A percentile compares a stretch with the other conserved stretches of the same genome.
Evolutionary conservation across 2,797 vertebrate genomes (phyloP).

Genomic region (Aeoliscus strigatus): DNA sequence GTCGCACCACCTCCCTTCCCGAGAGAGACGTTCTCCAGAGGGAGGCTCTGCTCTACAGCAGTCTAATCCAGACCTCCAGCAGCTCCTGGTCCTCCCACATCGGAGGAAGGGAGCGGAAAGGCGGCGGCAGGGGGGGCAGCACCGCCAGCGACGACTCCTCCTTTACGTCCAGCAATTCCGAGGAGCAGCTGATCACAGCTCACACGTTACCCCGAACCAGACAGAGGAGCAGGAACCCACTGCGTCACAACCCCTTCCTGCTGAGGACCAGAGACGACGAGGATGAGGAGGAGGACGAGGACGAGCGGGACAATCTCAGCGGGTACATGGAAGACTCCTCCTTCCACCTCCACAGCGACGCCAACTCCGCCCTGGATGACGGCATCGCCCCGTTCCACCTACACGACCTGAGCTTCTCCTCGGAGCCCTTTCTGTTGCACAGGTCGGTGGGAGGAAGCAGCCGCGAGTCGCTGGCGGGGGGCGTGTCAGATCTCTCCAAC

Average conservation of each 20-base stretch:
- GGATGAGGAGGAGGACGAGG: constrained; percentile 78
- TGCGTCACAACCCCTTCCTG: constrained; percentile 83
- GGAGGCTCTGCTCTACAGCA: constrained; percentile 76
- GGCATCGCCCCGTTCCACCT: no score
- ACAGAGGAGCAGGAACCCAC: constrained; percentile 19
- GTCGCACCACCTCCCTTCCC: constrained; percentile 80
- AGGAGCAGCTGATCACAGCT: no score
- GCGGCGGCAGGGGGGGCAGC: constrained; percentile 66
- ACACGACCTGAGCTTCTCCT: no score
- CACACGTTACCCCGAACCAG: constrained; percentile 29
- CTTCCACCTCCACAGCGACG: constrained; percentile 70
- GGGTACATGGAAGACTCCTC: constrained; percentile 70
- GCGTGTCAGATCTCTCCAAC: no score
- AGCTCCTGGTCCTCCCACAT: constrained; percentile 62
- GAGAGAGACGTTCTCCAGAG: constrained; percentile 85
- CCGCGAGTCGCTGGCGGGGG: no score
- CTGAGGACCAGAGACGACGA: constrained; percentile 75
- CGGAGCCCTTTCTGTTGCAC: constrained; percentile 70
- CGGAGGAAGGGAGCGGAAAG: constrained; percentile 54
- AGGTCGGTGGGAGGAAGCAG: no score
- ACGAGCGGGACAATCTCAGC: constrained; percentile 67
- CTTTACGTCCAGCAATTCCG: constrained; percentile 62
- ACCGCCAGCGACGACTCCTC: constrained; percentile 61
- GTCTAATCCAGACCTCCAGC: constrained; percentile 64
- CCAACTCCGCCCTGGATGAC: constrained; percentile 61